These are phyloP conservation scores for Apostichopus parvimensis DNA, from an alignment of 35 echinoderm and acorn worm species.

Conservation along the genomic window DNA sequence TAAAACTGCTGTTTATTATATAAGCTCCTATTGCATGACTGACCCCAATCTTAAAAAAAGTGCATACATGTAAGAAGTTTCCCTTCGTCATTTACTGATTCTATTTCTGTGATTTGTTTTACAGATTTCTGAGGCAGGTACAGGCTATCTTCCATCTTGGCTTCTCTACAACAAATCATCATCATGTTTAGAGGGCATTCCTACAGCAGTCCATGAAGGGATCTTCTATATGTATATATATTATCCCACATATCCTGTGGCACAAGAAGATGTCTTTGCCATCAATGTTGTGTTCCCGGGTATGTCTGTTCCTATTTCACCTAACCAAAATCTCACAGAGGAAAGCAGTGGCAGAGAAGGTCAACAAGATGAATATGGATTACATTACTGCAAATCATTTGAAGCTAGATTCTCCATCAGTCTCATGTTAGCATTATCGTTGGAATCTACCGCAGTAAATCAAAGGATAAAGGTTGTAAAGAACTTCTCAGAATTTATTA, in stretches of 20 bases:
- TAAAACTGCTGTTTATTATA: too few relatives aligned
- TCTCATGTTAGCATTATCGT: conserved; percentile 20
- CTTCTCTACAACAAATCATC: not conserved
- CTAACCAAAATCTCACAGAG: not conserved
- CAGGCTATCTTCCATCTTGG: not conserved
- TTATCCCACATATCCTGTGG: not conserved
- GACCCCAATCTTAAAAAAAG: too few relatives aligned
- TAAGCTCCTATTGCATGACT: too few relatives aligned
- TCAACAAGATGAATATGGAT: conserved; percentile 27
- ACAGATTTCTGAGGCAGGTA: conserved; percentile 17
- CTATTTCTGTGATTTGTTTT: not conserved
- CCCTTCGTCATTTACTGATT: not conserved
- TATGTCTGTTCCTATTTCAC: not conserved
- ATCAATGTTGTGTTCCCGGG: conserved; percentile 10
- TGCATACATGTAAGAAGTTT: too few relatives aligned
- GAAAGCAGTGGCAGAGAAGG: not conserved
- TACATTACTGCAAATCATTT: conserved; percentile 21
- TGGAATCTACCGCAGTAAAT: not conserved
- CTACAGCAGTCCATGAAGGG: conserved; percentile 20
- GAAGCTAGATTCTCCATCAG: conserved; percentile 17
- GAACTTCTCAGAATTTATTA: conserved; percentile 25
- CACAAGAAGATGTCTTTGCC: conserved; percentile 6
- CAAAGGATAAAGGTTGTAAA: not conserved
- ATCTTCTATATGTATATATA: not conserved
- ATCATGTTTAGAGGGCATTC: not conserved